Evolutionary conservation across 2,113 vertebrate species (phyloP), one percentile per base, ranked within the genome.

Genomic region (Cyprinus carpio): DNA sequence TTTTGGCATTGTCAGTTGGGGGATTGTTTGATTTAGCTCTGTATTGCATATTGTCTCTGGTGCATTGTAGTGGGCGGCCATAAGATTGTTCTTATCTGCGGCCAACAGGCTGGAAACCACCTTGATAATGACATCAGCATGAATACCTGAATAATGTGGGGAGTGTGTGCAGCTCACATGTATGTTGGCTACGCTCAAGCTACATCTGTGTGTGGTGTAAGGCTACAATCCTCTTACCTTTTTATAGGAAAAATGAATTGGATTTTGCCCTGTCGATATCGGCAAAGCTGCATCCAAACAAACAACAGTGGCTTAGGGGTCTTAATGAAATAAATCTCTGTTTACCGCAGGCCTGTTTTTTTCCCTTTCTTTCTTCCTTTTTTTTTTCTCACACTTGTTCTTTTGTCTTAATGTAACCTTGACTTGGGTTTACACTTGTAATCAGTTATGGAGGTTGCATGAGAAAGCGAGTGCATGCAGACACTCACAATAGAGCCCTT

Each of bases 401-500:
- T 80, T 37, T 62, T 79, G 4, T 75, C 25, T 43, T 71, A 58
- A 40, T 80, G 16, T 81, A 16, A 74, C 51, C 37, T 81, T 86
- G 23, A 60, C 40, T 80, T 71, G 0, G 31, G 16, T 56, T 71
- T 72, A 49, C 72, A 64, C 37, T 16, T 25, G 18, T 64, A 54
- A 29, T 81, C 77, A n/a, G 76, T 9, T 58, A 71, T 65, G 20
- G 64, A 51, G n/a, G 16, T 46, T 49, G 60, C 71, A 67, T 31
- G 37, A 11, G 25, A 49, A 31, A 34, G 27, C 23, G 46, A 12
- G 25, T 27, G 23, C 27, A 49, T 31, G 11, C 29, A 37, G 18
- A 58, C 69, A 4, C 74, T 37, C 58, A 81, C 84, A 85, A 81
- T 81, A 83, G 85, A 18, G 88, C 86, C 43, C 85, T 87, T 88